Evolutionary conservation across 2,888 invertebrate genomes (phyloP), one percentile per base, ranked within the genome.

Genomic region (Tricholauxania praeusta): DNA sequence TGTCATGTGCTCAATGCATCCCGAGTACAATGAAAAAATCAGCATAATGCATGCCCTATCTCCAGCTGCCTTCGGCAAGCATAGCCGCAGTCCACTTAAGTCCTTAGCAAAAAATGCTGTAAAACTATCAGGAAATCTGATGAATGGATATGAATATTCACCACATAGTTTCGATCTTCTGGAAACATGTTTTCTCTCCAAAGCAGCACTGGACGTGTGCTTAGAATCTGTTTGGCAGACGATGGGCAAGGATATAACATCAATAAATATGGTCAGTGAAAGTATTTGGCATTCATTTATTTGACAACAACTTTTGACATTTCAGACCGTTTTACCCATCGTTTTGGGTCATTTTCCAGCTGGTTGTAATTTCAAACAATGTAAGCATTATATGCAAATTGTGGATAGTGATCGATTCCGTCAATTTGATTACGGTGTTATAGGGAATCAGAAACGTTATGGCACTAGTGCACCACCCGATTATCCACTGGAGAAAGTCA

Each of bases 301-400:
- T 15, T 60, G 17, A 17, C 12, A 52, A 14, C 28, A 62, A 53
- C 0, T 28, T 28, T 4, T 4, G 53, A 64, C 10, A 72, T 85
- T 84, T 1, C 82, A 93, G 86, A 89, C 89, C 0, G 86, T 91
- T 80, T 74, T 92, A 53, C 91, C 92, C 0, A 88, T 91, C 0
- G 88, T 93, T 39, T 78, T 91, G 3, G 89, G 89, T 0, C 92
- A 92, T 71, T 76, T 89, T n/a, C 93, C 93, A 0, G 89, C 90
- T 2, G 91, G 91, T 3, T 85, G 88, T 1, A 89, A 89, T 10
- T 83, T 85, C 0, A 88, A 87, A 74, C 90, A 91, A 77, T 59
- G 90, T 0, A 72, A 85, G 1, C 91, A 92, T 79, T 92, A 88
- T 78, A 81, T 86, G 0, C 91, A 92, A 80, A 81, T 86, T 6